A percentile compares a stretch with the other conserved stretches of the same genome.
Conservation (phyloP, 2,113 vertebrate genomes). For the Thryonomys swinderianus region DNA sequence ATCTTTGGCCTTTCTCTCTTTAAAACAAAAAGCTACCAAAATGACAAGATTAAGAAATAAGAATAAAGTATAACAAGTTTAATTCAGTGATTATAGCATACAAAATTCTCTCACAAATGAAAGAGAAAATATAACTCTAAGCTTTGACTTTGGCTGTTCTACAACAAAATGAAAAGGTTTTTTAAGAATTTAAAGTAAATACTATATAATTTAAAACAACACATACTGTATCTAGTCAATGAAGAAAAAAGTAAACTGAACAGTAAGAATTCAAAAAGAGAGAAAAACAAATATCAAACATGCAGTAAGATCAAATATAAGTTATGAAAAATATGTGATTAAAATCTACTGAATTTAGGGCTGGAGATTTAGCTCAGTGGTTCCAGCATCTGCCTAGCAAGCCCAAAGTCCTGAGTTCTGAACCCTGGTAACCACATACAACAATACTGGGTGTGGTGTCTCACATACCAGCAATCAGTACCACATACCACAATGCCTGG, state of each 20-base stretch:
- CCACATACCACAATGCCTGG: no score
- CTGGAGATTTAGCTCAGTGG: no score
- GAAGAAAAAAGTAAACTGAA: neutral
- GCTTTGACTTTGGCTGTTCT: neutral
- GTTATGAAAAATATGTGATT: neutral
- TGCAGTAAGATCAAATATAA: constrained; percentile 5
- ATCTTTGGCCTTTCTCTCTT: no score
- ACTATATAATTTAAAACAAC: constrained; percentile 9
- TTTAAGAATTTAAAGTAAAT: constrained; percentile 11
- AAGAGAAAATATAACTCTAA: neutral
- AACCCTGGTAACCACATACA: no score
- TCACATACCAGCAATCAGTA: no score
- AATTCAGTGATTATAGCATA: constrained; percentile 25
- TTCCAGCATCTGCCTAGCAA: no score
- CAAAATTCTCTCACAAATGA: constrained; percentile 17
- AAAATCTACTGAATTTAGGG: neutral
- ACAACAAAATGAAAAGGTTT: neutral
- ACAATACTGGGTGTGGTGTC: no score
- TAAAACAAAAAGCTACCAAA: neutral
- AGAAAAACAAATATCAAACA: constrained; percentile 37
- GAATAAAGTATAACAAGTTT: neutral
- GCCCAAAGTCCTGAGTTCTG: no score
- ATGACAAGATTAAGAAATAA: constrained; percentile 35
- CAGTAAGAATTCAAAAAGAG: neutral
- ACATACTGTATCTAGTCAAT: neutral